These are phyloP conservation scores for Melanotaenia duboulayi DNA, from an alignment of 2,113 vertebrate genomes.

Conservation along the genomic window DNA sequence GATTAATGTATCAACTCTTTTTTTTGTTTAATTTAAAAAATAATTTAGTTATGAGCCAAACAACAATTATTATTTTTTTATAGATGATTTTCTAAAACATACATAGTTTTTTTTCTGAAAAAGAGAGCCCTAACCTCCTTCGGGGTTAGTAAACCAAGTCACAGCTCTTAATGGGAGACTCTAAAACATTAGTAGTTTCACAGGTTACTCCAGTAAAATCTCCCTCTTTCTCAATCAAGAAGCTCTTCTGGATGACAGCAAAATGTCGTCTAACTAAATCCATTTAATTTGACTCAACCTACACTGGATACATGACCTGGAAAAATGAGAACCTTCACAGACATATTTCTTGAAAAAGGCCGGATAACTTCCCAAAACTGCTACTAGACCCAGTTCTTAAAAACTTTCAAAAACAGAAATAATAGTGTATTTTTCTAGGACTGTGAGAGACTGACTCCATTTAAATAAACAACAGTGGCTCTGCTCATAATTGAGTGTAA, in stretches of 20 bases:
- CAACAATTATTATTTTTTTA: neutral
- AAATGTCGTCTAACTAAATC: too few relatives aligned
- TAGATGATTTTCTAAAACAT: neutral
- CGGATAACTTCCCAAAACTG: neutral
- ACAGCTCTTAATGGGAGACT: too few relatives aligned
- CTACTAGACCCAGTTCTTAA: neutral
- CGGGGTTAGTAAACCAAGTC: too few relatives aligned
- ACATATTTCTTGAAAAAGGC: neutral
- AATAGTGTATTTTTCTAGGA: conserved; percentile 13
- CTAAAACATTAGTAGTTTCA: too few relatives aligned
- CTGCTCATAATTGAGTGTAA: conserved; percentile 14
- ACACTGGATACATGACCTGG: too few relatives aligned
- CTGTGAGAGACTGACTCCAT: conserved; percentile 14
- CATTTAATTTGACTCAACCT: too few relatives aligned
- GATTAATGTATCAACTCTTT: neutral
- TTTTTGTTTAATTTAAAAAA: neutral
- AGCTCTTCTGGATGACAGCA: too few relatives aligned
- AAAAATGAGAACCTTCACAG: too few relatives aligned
- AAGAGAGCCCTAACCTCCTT: too few relatives aligned
- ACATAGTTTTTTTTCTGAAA: neutral
- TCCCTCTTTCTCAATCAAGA: too few relatives aligned
- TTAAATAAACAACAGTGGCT: conserved; percentile 6
- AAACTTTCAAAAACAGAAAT: conserved; percentile 10
- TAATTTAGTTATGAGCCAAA: neutral
- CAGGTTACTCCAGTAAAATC: too few relatives aligned